These are phyloP conservation scores for Hydraecia micacea DNA, from an alignment of 2,888 invertebrate genomes.

Conservation along the genomic window DNA sequence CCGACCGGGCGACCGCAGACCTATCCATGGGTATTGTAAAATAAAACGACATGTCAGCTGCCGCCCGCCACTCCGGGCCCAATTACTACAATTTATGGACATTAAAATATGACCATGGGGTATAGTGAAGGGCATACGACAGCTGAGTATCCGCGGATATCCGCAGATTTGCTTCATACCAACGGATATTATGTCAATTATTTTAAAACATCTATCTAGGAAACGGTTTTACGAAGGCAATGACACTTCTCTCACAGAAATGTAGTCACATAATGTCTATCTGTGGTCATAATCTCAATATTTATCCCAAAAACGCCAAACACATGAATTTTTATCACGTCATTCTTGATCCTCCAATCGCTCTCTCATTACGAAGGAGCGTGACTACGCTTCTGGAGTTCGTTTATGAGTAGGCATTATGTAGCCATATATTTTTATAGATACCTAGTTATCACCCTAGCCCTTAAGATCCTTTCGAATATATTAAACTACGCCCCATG, in stretches of 20 bases:
- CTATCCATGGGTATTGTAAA: constrained; percentile 41
- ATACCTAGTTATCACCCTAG: constrained; percentile 55
- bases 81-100: constrained; percentile 69
- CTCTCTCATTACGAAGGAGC: constrained; percentile 39
- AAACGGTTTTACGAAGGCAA: constrained; percentile 6
- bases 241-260: neutral
- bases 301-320: constrained; percentile 46
- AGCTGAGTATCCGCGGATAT: constrained; percentile 28
- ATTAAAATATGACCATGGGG: constrained; percentile 64
- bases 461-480: constrained; percentile 52
- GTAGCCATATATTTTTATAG: constrained; percentile 56
- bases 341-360: constrained; percentile 35
- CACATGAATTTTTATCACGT: constrained; percentile 51
- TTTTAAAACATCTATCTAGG: neutral
- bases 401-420: constrained; percentile 44
- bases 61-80: constrained; percentile 51
- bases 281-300: constrained; percentile 25
- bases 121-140: constrained; percentile 49
- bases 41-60: constrained; percentile 59
- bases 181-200: constrained; percentile 5
- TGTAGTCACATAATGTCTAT: constrained; percentile 24
- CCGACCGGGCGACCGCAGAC: neutral
- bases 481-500: constrained; percentile 58
- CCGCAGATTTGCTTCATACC: neutral
- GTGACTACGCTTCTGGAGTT: constrained; percentile 42